Evolutionary conservation across 1,140 invertebrate genomes (phyloP).

Genomic region (Aphidius ervi): DNA sequence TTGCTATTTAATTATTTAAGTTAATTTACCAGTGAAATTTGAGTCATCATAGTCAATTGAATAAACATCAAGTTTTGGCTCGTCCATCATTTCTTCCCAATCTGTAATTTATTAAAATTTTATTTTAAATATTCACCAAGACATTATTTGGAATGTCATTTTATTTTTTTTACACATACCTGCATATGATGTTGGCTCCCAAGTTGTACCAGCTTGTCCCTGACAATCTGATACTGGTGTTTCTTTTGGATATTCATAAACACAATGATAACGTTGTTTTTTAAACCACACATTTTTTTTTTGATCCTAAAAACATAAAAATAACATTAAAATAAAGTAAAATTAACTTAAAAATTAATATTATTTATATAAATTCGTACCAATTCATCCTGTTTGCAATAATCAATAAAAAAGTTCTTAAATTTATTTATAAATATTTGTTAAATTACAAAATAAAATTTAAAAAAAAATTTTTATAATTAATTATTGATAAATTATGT

Average conservation of each 20-base stretch:
- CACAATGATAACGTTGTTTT: slow-evolving; percentile 75
- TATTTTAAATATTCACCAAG: slow-evolving; percentile 10
- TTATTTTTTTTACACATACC: slow-evolving; percentile 24
- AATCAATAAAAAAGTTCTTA: slow-evolving; percentile 25
- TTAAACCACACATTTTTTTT: slow-evolving; percentile 73
- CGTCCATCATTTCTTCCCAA: slow-evolving; percentile 50
- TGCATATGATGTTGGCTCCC: slow-evolving; percentile 45
- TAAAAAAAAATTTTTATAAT: slow-evolving; percentile 12
- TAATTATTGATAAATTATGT: not conserved
- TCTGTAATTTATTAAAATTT: slow-evolving; percentile 28
- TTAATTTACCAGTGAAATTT: slow-evolving; percentile 26
- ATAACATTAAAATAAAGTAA: not conserved
- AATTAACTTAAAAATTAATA: not conserved
- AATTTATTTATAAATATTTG: slow-evolving; percentile 12
- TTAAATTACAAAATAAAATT: slow-evolving; percentile 1
- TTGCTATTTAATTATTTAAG: not conserved
- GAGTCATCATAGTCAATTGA: slow-evolving; percentile 46
- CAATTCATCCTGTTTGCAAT: slow-evolving; percentile 47
- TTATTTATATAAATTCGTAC: slow-evolving; percentile 36
- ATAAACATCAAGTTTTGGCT: slow-evolving; percentile 44
- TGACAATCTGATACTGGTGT: slow-evolving; percentile 37
- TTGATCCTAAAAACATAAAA: slow-evolving; percentile 44
- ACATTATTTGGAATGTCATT: not conserved
- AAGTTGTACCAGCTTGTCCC: slow-evolving; percentile 36
- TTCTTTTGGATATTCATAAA: slow-evolving; percentile 78